Evolutionary conservation across 2,888 invertebrate genomes (phyloP), one percentile per base, ranked within the genome.

Genomic region (Synanthedon vespiformis): DNA sequence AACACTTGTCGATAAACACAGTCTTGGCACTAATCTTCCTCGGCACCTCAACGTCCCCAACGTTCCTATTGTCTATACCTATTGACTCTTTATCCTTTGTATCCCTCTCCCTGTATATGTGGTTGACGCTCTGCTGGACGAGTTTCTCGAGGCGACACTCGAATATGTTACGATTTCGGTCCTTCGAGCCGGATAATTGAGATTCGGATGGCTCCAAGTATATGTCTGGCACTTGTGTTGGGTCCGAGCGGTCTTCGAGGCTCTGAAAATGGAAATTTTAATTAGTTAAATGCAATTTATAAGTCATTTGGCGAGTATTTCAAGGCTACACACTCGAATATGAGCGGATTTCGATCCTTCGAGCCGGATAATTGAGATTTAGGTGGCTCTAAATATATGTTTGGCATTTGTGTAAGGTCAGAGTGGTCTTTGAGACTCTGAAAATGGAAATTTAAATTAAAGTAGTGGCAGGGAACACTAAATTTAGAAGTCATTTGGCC

Each of bases 311-410:
- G n/a, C n/a, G n/a, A n/a, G 55, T 49, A 81, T 85, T 11, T 83
- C 84, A 54, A 87, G 74, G 54, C 84, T n/a, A n/a, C 68, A 51
- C 84, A 85, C 52, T 86, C 83, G 57, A 86, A 86, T 4, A 80
- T 66, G 53, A 53, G 58, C 40, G 50, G 40, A 27, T 27, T 40
- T 12, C 56, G 54, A 47, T 60, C 63, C 41, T 64, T 62, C 53
- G 63, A 68, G 58, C 68, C 65, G 22, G 74, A 70, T 5, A 67
- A 50, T 48, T 44, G 51, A 22, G 47, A 57, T 50, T 50, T 40
- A 8, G 16, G 10, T 50, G 18, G 13, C 18, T 48, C 10, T 16
- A 52, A 56, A 12, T 64, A 63, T 5, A 70, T 44, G 4, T 59
- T 60, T 6, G 84, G 84, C 16, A 84, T 69, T 55, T 67, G 70